Evolutionary conservation across 2,888 invertebrate species (phyloP), one percentile per base, ranked within the genome.

Genomic region (Leptura quadrifasciata): DNA sequence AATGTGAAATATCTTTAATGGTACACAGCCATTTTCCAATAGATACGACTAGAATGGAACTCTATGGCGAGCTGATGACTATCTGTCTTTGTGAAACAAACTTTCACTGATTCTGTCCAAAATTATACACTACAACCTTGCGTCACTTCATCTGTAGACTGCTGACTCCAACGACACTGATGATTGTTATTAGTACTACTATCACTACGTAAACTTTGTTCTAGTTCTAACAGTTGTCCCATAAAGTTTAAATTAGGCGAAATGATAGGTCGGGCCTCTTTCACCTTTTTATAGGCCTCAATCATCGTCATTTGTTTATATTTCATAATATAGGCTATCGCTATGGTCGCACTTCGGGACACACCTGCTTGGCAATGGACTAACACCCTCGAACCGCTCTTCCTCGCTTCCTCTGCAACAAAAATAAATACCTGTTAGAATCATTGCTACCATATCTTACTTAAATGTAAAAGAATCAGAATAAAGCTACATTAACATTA

Each of bases 291-390:
- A 90, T 95, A 97, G 0, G 97, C 97, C 86, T 98, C 96, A 60
- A 95, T 92, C 91, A 95, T 95, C 54, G 94, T 93, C 88, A 97
- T 89, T 76, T 93, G 93, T 87, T 95, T 94, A 90, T 96, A 95
- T 85, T 95, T 94, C 96, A 98, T 97, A 84, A 98, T 93, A 90
- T 96, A 98, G 65, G 98, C 97, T 86, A 98, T 97, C 86, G 97
- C 97, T 87, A 98, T 94, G 79, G 98, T 98, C 79, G 98, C 97
- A 80, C 97, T 97, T 81, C 98, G 92, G 72, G 97, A 98, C 67
- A 98, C 96, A 69, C 98, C 98, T 68, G 97, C 98, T 87, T 98
- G 98, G 89, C 98, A 98, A 90, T 98, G 98, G 77, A 98, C 94
- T 86, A 98, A 91, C 55, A 98, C 96, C 85, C 94, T 93, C 86